These are phyloP conservation scores for Epistrophella euchroma DNA, from an alignment of 2,888 invertebrate species.

Conservation along the genomic window DNA sequence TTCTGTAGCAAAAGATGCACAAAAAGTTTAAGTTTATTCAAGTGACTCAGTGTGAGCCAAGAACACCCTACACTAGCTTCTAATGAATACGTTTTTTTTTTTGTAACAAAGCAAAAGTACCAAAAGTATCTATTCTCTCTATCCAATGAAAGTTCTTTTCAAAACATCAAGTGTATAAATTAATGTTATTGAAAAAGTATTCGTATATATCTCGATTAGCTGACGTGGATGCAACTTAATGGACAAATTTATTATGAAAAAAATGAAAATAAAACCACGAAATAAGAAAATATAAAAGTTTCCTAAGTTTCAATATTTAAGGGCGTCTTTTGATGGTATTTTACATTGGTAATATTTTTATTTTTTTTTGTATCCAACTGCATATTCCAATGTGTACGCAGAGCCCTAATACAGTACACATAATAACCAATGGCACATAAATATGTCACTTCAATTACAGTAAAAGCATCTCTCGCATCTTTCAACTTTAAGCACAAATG, in stretches of 20 bases:
- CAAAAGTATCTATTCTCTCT: not conserved
- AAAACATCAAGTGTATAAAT: not conserved
- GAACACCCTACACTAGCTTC: not conserved
- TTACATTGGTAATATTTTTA: not conserved
- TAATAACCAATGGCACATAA: conserved; percentile 38
- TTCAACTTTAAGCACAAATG: conserved; percentile 44
- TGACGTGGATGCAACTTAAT: conserved; percentile 5
- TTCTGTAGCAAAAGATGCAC: no score
- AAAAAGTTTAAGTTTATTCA: not conserved
- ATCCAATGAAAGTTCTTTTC: not conserved
- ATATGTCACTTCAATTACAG: conserved; percentile 61
- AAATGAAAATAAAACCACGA: conserved; percentile 1
- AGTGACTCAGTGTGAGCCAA: not conserved
- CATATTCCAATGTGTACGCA: conserved; percentile 2
- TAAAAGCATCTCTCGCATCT: conserved; percentile 51
- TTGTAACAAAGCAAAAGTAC: not conserved
- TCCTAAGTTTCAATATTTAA: conserved; percentile 9
- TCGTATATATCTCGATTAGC: conserved; percentile 23
- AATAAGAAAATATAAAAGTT: conserved; percentile 5
- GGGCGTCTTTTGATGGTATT: not conserved
- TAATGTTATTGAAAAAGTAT: conserved; percentile 35
- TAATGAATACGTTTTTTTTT: not conserved
- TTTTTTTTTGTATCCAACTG: not conserved
- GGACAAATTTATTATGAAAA: conserved; percentile 1
- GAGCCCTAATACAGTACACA: not conserved